A percentile compares a stretch with the other conserved stretches of the same genome.
phyloP scores from a whole-genome alignment of 2,113 vertebrate species.

The Nesospiza acunhae region DNA sequence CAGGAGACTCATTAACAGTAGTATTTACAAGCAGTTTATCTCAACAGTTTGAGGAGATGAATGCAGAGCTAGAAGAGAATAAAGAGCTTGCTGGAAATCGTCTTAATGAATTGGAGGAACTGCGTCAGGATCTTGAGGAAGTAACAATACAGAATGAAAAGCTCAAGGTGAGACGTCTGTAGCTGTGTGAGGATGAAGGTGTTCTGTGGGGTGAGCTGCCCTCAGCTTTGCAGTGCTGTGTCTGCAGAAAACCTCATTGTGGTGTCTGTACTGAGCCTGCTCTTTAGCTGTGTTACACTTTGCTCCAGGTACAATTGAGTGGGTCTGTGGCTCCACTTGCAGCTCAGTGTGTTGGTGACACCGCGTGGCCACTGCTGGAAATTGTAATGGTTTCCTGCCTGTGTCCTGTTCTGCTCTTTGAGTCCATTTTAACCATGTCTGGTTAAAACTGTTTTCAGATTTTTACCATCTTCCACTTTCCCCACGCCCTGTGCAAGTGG shows the following conservation, averaged over 20 bases:
- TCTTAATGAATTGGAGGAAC: slow-evolving; percentile 88
- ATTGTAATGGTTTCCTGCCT: not conserved
- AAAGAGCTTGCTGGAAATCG: slow-evolving; percentile 91
- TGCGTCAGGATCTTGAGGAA: slow-evolving; percentile 88
- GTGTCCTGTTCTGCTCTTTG: not conserved
- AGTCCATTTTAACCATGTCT: not conserved
- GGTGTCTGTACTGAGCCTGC: not conserved
- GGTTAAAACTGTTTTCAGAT: not conserved
- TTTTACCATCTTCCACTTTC: not conserved
- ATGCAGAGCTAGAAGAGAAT: slow-evolving; percentile 94
- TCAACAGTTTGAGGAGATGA: slow-evolving; percentile 94
- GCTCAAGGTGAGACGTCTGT: slow-evolving; percentile 79
- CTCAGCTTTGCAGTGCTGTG: not conserved
- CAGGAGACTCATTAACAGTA: not conserved
- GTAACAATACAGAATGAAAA: slow-evolving; percentile 89
- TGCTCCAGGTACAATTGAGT: not conserved
- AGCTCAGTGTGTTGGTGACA: not conserved
- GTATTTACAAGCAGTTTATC: not conserved
- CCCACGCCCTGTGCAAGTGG: accelerated
- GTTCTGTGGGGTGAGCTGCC: not conserved
- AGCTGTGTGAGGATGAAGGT: not conserved
- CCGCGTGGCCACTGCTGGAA: not conserved
- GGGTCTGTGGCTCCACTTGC: accelerated
- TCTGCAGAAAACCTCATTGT: not conserved
- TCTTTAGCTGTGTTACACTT: not conserved